Evolutionary conservation across 1,140 invertebrate genomes (phyloP), one percentile per base, ranked within the genome.

Genomic region (Tenebrio molitor): DNA sequence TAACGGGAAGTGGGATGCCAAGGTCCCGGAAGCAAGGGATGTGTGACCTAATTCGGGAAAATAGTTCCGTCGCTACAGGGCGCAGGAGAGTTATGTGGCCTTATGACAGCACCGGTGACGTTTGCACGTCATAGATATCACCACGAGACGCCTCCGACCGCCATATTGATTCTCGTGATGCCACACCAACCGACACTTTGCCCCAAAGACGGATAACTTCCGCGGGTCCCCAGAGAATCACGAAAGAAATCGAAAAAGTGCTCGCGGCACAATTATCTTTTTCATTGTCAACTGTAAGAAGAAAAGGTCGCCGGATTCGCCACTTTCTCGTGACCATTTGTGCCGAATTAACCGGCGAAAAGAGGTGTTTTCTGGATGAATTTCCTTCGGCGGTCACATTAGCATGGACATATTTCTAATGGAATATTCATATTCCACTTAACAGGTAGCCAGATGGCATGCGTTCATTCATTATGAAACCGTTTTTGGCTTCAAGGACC

Each of bases 401-500:
- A 69, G 67, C 67, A 69, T 69, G 67, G 50, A 33, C 44, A 69
- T 50, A 69, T 50, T 39, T 39, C 67, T 69, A 69, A 69, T 69
- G 50, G 67, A 69, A 69, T 69, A 69, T 69, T 69, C 67, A 69
- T 69, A 69, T 69, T 69, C 46, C 67, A 69, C 67, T 69, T 69
- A 53, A 53, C 67, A 53, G 44, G 67, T 69, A 69, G 44, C 44
- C 42, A 69, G 67, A 69, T 53, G 42, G 67, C 67, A 23, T 69
- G 36, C 15, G 67, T 69, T 69, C 44, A 69, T 69, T 50, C 67
- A 69, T 69, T 53, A 69, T 53, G 50, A 15, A 69, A 12, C 44
- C 44, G 50, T 69, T 41, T 69, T 58, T 69, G 67, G 44, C 44
- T 69, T 69, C 17, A 69, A 69, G 67, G 67, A 53, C 44, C 34